Conservation (phyloP, 64 coral and sea anemone species). For the Stichodactyla mertensii region DNA sequence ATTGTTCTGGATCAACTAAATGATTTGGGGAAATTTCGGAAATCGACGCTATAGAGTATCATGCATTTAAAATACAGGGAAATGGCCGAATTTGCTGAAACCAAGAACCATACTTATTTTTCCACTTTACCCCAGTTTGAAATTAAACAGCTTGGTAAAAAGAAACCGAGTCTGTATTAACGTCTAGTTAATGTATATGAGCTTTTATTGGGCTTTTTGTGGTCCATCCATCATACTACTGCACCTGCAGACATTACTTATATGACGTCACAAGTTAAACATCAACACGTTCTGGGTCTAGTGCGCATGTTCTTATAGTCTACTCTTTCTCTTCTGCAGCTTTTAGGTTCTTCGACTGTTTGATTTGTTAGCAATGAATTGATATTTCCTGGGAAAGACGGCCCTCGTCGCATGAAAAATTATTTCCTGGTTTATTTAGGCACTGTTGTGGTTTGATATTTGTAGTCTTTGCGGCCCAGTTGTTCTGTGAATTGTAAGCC, state of each 20-base stretch:
- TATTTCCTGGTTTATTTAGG: not conserved
- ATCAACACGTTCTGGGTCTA: conserved; percentile 12
- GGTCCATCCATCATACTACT: not conserved
- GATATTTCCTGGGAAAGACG: not conserved
- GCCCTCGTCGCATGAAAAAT: not conserved
- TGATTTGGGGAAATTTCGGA: not conserved
- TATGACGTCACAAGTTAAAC: conserved; percentile 31
- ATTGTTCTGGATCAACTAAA: not conserved
- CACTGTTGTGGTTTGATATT: conserved; percentile 13
- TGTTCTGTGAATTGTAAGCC: not conserved
- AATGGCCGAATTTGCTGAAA: not conserved
- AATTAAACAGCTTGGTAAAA: not conserved
- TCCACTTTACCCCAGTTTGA: not conserved
- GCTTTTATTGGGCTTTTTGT: not conserved
- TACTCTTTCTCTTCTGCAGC: not conserved
- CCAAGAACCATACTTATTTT: not conserved
- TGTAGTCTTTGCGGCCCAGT: not conserved
- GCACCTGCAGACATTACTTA: conserved; percentile 7
- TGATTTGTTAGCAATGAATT: conserved; percentile 29
- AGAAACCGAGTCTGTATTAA: not conserved
- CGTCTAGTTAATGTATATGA: not conserved
- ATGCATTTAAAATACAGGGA: not conserved
- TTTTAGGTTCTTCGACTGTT: not conserved
- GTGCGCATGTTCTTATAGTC: not conserved
- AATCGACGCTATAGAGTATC: not conserved